phyloP scores from a whole-genome alignment of 2,797 vertebrate genomes.

The Falco novaeseelandiae region DNA sequence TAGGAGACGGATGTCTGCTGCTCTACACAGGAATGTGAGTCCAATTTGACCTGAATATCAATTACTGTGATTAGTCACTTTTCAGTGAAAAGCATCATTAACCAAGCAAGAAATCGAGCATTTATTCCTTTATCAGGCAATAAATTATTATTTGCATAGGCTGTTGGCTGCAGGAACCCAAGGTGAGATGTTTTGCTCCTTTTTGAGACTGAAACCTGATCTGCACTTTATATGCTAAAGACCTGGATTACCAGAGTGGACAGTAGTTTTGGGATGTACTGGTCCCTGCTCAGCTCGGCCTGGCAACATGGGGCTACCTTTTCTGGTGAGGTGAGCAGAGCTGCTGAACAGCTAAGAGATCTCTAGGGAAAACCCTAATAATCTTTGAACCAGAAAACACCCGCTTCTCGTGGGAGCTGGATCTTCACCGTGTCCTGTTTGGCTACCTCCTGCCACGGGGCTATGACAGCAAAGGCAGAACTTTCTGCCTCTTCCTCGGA shows the following conservation, averaged over 20 bases:
- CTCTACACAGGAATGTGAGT: neutral
- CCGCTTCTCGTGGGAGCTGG: neutral
- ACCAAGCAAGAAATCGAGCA: neutral
- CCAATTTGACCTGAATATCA: neutral
- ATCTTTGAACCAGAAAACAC: neutral
- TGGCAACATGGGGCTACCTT: neutral
- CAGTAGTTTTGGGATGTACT: neutral
- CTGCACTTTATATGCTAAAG: neutral
- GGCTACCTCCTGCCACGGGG: accelerated
- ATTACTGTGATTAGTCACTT: neutral
- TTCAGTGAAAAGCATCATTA: neutral
- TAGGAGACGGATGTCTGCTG: neutral
- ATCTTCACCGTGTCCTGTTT: neutral
- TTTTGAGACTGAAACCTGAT: neutral
- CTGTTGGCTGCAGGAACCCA: neutral
- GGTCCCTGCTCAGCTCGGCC: neutral
- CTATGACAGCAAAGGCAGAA: accelerated
- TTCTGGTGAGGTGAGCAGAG: neutral
- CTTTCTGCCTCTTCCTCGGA: neutral
- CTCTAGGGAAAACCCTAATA: neutral
- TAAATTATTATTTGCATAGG: neutral
- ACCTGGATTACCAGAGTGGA: neutral
- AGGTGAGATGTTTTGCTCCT: neutral
- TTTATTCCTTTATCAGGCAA: neutral
- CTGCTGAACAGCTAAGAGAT: neutral